Percentiles rank a stretch among this genome's conserved stretches.
Evolutionary conservation across 1,140 invertebrate species (phyloP).

Genomic region (Pemphigus obesinymphae): DNA sequence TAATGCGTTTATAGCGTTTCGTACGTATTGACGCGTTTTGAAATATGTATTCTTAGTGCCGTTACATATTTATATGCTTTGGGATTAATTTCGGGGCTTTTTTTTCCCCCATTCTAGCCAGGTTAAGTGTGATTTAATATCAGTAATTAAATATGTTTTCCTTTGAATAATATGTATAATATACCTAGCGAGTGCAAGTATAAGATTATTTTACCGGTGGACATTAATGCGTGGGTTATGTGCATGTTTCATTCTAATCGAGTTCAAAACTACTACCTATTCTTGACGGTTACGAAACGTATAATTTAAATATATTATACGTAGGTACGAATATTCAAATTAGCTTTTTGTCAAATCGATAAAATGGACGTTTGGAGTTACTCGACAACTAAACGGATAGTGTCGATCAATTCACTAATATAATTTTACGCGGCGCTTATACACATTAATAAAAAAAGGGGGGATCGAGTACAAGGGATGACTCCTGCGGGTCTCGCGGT

Average conservation of each 20-base stretch:
- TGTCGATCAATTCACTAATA: not conserved
- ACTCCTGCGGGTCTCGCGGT: too few relatives aligned
- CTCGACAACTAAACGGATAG: not conserved
- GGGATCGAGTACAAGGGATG: too few relatives aligned
- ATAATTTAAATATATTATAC: not conserved
- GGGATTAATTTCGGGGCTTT: not conserved
- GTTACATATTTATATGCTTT: not conserved
- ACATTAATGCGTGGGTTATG: not conserved
- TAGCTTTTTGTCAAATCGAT: not conserved
- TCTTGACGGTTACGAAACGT: not conserved
- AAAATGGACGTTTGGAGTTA: not conserved
- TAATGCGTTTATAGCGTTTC: too few relatives aligned
- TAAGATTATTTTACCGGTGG: not conserved
- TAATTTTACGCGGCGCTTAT: not conserved
- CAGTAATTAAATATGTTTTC: slow-evolving; percentile 2
- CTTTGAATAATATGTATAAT: not conserved
- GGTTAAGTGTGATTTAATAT: not conserved
- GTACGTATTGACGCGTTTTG: too few relatives aligned
- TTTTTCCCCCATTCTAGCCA: not conserved
- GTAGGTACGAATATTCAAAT: not conserved
- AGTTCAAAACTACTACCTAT: not conserved
- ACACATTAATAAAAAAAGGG: too few relatives aligned
- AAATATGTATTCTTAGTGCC: too few relatives aligned
- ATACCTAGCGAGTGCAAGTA: too few relatives aligned
- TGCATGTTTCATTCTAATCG: not conserved